Base-by-base conservation (phyloP, 2,797 vertebrate species). In the Sylvia borin region DNA sequence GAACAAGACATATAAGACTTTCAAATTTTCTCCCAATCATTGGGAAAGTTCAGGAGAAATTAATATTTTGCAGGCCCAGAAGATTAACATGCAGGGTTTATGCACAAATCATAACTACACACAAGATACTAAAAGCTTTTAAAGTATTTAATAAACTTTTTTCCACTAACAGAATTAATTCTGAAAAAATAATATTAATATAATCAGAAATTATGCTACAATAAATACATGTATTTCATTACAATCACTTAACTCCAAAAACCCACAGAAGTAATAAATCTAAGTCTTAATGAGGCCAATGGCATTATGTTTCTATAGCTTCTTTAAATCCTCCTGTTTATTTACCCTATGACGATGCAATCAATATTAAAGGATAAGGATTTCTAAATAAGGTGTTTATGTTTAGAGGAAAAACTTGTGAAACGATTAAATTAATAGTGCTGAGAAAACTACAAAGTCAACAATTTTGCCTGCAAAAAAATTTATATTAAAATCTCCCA, bases 201-300 rank as follows among this genome's bases (percentile, higher is more conserved):
- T 20, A 4, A 58, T 51, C 55, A 90, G 40, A 81, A 88, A 66
- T 73, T 8, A 65, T 32, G 26, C 53, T 29, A 64, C 11, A 64
- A 32, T 45, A 53, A 81, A 71, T 68, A 22, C 8, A 45, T 3
- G 1, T 38, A 88, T 66, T 87, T 70, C 18, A 54, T 43, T 7
- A 75, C 40, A 43, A 51, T 16, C 11, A 51, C 22, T 80, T 22
- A 71, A 64, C 19, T 85, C 42, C 50, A 80, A 25, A 68, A 87
- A 92, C 64, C 5, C 1, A 3, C 34, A 47, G 2, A 42, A 57
- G 26, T 10, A 93, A 76, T 38, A 38, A 68, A 74, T 0, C 0
- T 25, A 60, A 64, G 45, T 29, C 21, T 80, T 64, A 66, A 27
- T 32, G 17, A 78, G 42, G 32, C 16, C 29, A 82, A 68, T 10